Base-by-base conservation (phyloP, 2,797 vertebrate species). In the Galagoides demidoff region DNA sequence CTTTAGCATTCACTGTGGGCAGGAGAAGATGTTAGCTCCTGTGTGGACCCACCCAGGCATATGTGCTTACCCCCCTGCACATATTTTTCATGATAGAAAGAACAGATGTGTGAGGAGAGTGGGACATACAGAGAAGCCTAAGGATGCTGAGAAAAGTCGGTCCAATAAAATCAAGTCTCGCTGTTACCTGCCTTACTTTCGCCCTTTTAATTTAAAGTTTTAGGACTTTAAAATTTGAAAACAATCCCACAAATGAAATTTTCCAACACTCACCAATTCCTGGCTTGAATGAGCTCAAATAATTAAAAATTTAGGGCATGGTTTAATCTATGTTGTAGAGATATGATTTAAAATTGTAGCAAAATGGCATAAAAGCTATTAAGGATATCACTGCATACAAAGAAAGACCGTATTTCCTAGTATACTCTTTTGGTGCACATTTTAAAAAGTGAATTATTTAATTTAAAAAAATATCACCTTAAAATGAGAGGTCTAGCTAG, bases 221-320 rank as follows among this genome's bases (percentile, higher is more conserved):
- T 95, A 61, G 11, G 71, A 66, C 22, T 85, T 94, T 52, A 31
- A 66, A 63, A 89, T 83, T 83, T 88, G n/a, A 85, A 89, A 85
- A 76, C 49, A 43, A 74, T 37, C 13, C 0, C 2, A 22, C 34
- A 57, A 49, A 19, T 52, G 2, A 2, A 77, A 31, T 68, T 37
- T 76, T 63, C 27, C 2, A 89, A 29, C 37, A 82, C 37, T 55
- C 16, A 89, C 27, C 23, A 91, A 78, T 74, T 63, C 37, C 10
- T 89, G 83, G 37, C 55, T 82, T 31, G 66, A 85, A n/a, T 5
- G 3, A 31, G 0, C 5, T 71, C 34, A 76, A 70, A 84, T 89
- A 55, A 61, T 86, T 89, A 78, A 74, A 88, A 92, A 52, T 83
- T 94, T 22, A 82, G 37, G 45, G 2, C 39, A 76, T n/a, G 0